phyloP scores from a whole-genome alignment of 2,113 vertebrate species.

The Nesogale talazaci region DNA sequence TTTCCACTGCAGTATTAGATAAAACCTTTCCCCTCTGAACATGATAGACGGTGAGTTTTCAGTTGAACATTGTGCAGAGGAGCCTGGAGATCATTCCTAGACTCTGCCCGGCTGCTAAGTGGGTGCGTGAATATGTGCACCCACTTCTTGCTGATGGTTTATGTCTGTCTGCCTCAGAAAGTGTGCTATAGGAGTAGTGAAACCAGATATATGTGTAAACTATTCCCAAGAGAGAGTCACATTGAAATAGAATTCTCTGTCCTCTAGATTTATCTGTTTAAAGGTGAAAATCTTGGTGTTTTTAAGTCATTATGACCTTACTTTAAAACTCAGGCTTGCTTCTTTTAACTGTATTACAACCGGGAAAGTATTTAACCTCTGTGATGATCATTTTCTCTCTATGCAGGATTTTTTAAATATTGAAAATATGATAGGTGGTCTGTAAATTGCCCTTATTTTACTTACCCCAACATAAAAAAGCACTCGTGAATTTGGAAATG shows the following conservation, averaged over 20 bases:
- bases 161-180: neutral
- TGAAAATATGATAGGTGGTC: neutral
- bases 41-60: neutral
- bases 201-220: neutral
- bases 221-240: neutral
- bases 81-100: neutral
- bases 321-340: neutral
- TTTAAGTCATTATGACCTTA: neutral
- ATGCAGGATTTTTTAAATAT: neutral
- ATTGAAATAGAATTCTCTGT: neutral
- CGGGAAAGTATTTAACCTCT: neutral
- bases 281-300: neutral
- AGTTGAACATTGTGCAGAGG: neutral
- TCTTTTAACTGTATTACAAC: neutral
- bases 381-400: neutral
- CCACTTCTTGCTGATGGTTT: neutral
- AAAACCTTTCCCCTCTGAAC: neutral
- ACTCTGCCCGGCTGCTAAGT: neutral
- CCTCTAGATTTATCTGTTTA: neutral
- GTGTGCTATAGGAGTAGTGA: neutral
- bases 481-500: neutral
- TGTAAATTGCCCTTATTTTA: constrained; percentile 24
- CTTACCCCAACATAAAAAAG: constrained; percentile 24
- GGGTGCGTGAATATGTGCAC: neutral
- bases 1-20: neutral